Evolutionary conservation across 1,140 invertebrate genomes (phyloP).

Genomic region (Philaenus spumarius): DNA sequence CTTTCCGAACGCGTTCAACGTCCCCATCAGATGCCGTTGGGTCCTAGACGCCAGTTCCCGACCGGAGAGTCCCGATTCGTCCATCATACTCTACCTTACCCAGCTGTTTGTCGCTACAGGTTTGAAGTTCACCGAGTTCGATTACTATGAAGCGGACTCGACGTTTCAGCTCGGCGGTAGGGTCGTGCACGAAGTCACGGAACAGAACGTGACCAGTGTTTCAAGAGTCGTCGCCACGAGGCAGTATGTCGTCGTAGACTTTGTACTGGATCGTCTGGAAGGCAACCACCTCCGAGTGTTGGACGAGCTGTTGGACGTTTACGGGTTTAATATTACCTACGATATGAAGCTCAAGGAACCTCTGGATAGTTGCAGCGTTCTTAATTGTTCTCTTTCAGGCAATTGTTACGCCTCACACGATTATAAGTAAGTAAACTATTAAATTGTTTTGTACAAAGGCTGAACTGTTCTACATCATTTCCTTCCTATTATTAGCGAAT

Average conservation of each 20-base stretch:
- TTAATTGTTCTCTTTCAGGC: conserved; percentile 72
- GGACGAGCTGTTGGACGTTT: conserved; percentile 71
- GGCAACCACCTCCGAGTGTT: conserved; percentile 76
- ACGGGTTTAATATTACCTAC: conserved; percentile 88
- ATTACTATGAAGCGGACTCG: conserved; percentile 62
- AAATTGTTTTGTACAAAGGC: no score
- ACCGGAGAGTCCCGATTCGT: conserved; percentile 39
- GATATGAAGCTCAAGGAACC: conserved; percentile 47
- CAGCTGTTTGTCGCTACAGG: conserved; percentile 79
- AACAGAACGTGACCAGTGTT: conserved; percentile 54
- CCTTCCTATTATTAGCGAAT: no score
- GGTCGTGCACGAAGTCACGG: conserved; percentile 7
- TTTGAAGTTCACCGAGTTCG: conserved; percentile 74
- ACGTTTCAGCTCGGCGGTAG: conserved; percentile 19
- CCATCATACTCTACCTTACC: conserved; percentile 79
- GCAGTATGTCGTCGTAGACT: conserved; percentile 71
- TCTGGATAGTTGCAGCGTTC: conserved; percentile 56
- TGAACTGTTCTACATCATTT: no score
- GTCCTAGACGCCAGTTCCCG: conserved; percentile 67
- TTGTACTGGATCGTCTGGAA: conserved; percentile 61
- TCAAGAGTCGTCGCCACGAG: conserved; percentile 60
- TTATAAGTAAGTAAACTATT: conserved; percentile 55
- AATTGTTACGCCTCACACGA: conserved; percentile 65
- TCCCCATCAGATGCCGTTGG: conserved; percentile 80
- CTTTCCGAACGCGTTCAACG: conserved; percentile 68